These are phyloP conservation scores for Melanostoma scalare DNA, from an alignment of 2,888 invertebrate genomes.

Conservation along the genomic window DNA sequence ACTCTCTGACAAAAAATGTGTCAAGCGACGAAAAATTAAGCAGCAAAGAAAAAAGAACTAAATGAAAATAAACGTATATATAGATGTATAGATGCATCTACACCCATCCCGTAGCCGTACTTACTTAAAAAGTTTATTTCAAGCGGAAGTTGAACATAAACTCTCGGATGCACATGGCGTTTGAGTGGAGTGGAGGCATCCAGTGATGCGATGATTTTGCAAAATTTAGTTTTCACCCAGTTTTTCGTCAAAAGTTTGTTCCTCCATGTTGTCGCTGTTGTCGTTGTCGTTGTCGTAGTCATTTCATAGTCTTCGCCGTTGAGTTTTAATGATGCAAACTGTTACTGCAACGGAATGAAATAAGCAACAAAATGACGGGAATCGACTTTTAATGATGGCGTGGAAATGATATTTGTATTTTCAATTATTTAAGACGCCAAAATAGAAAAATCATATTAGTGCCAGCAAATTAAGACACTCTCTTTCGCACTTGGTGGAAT, in stretches of 20 bases:
- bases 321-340: constrained; percentile 69
- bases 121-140: constrained; percentile 70
- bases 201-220: constrained; percentile 62
- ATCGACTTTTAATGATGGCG: constrained; percentile 70
- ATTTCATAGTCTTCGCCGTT: constrained; percentile 30
- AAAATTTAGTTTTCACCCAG: constrained; percentile 37
- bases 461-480: constrained; percentile 7
- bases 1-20: constrained; percentile 52
- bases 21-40: constrained; percentile 52
- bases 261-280: constrained; percentile 13
- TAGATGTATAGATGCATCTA: background rate
- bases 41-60: constrained; percentile 14
- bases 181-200: constrained; percentile 60
- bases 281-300: constrained; percentile 17
- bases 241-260: constrained; percentile 57
- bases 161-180: constrained; percentile 66
- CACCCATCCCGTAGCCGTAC: constrained; percentile 10
- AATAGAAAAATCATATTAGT: constrained; percentile 7
- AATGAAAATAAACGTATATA: constrained; percentile 8
- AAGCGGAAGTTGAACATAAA: constrained; percentile 71
- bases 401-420: constrained; percentile 56
- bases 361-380: constrained; percentile 32
- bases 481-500: background rate
- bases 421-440: constrained; percentile 47
- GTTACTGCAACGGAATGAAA: constrained; percentile 27